These are phyloP conservation scores for Pseudorectes ferrugineus DNA, from an alignment of 2,113 vertebrate genomes.

Conservation along the genomic window DNA sequence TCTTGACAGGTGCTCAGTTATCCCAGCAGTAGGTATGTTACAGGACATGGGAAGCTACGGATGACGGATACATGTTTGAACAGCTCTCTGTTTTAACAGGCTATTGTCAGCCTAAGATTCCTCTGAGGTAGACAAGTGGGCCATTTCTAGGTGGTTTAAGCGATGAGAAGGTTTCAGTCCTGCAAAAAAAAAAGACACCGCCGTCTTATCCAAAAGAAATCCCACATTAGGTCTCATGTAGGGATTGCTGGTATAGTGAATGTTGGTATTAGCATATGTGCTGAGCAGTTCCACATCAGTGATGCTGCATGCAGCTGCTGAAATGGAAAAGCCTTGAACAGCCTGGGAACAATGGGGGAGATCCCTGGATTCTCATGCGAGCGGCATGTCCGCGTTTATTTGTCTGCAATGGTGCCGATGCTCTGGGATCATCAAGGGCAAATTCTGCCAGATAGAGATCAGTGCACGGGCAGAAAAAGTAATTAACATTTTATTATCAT, in stretches of 20 bases:
- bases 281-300: neutral
- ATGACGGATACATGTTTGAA: neutral
- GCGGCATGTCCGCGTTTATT: neutral
- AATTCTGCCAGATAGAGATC: conserved; percentile 50
- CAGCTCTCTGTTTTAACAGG: neutral
- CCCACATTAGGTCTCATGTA: neutral
- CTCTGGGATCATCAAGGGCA: conserved; percentile 14
- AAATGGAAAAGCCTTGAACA: neutral
- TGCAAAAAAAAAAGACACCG: neutral
- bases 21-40: conserved; percentile 20
- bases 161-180: neutral
- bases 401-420: neutral
- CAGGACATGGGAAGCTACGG: neutral
- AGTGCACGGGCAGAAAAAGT: conserved; percentile 27
- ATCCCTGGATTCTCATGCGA: neutral
- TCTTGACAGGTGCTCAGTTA: conserved; percentile 48
- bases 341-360: neutral
- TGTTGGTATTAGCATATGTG: neutral
- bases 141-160: neutral
- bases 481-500: conserved; percentile 58
- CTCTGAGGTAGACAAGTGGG: neutral
- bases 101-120: neutral
- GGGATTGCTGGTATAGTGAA: neutral
- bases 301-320: conserved; percentile 1
- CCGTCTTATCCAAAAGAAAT: neutral